These are phyloP conservation scores for Xiphophorus couchianus DNA, from an alignment of 2,113 vertebrate genomes.

Conservation along the genomic window DNA sequence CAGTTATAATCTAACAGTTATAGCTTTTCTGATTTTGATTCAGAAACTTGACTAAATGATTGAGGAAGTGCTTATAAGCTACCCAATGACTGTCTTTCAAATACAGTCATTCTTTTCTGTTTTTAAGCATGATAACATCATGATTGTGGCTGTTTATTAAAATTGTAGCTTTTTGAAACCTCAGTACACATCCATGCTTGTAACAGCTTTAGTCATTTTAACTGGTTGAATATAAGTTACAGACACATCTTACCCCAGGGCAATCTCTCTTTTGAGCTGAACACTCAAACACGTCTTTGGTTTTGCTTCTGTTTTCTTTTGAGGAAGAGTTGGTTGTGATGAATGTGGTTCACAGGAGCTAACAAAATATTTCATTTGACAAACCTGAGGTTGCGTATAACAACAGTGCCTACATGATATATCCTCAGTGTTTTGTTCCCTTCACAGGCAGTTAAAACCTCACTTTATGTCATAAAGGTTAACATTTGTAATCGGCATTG, in stretches of 20 bases:
- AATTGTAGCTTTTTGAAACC: not conserved
- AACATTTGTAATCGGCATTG: conserved; percentile 15
- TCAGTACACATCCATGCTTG: not conserved
- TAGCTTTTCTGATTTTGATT: no score
- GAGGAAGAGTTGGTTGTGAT: conserved; percentile 65
- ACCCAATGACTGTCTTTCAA: no score
- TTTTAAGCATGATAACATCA: no score
- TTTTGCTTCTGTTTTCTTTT: conserved; percentile 75
- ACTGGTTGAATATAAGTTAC: conserved; percentile 13
- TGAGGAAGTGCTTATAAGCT: no score
- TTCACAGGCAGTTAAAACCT: not conserved
- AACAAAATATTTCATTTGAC: conserved; percentile 43
- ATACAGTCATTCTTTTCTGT: no score
- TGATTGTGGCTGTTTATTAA: not conserved
- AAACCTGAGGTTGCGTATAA: conserved; percentile 22
- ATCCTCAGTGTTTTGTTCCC: not conserved
- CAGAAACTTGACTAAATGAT: no score
- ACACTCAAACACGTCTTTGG: conserved; percentile 21
- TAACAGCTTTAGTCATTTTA: conserved; percentile 19
- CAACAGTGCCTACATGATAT: not conserved
- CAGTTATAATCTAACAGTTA: no score
- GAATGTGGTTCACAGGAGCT: conserved; percentile 28
- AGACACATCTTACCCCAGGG: conserved; percentile 29
- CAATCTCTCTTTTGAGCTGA: conserved; percentile 52
- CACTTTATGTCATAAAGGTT: not conserved